Evolutionary conservation across 2,113 vertebrate species (phyloP).

Genomic region (Seriola aureovittata): DNA sequence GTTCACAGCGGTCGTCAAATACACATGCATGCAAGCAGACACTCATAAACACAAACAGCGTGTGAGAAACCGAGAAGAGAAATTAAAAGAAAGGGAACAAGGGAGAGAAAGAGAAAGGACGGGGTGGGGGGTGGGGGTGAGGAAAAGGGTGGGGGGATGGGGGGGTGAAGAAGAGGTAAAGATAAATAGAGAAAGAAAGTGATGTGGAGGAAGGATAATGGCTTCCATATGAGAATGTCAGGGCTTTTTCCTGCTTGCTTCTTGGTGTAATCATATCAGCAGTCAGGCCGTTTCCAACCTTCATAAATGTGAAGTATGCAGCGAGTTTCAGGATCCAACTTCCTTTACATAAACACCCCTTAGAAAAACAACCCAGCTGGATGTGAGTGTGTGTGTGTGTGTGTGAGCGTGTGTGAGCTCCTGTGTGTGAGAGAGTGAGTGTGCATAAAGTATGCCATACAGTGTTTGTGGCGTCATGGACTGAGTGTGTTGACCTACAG

Average conservation of each 20-base stretch:
- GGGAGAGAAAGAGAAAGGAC: conserved; percentile 38
- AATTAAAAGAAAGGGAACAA: conserved; percentile 23
- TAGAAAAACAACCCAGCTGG: conserved; percentile 74
- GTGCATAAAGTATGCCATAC: conserved; percentile 21
- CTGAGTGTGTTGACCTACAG: conserved; percentile 8
- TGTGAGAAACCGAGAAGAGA: conserved; percentile 50
- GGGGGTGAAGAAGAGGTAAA: conserved; percentile 57
- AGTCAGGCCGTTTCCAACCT: conserved; percentile 67
- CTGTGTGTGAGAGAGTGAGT: conserved; percentile 3
- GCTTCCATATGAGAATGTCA: conserved; percentile 78
- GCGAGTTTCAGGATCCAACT: conserved; percentile 71
- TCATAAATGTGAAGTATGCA: conserved; percentile 81
- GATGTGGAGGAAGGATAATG: conserved; percentile 69
- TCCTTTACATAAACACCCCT: conserved; percentile 81
- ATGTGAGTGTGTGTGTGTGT: conserved; percentile 44
- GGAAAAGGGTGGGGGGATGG: background rate
- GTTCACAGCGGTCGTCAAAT: conserved; percentile 29
- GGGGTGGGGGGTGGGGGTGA: conserved; percentile 5
- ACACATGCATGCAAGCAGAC: conserved; percentile 43
- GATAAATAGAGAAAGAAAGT: conserved; percentile 68
- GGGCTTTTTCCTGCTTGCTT: conserved; percentile 70
- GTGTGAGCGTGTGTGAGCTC: conserved; percentile 33
- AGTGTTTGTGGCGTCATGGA: conserved; percentile 22
- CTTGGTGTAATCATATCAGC: conserved; percentile 80
- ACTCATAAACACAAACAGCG: conserved; percentile 57